phyloP scores from a whole-genome alignment of 2,113 vertebrate species.

The Myotis brandtii region DNA sequence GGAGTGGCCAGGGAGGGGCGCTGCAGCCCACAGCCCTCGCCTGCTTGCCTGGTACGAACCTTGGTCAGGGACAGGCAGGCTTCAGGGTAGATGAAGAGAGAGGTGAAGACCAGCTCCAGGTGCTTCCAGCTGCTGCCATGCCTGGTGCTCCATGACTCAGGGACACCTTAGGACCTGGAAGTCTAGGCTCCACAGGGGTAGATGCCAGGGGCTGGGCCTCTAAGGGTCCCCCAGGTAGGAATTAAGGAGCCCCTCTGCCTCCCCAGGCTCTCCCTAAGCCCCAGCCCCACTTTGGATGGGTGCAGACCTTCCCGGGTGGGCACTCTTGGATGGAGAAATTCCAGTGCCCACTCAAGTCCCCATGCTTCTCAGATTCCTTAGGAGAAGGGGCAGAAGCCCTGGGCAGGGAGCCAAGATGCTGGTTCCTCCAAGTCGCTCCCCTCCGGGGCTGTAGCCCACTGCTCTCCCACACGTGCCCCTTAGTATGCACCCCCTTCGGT shows the following conservation, averaged over 20 bases:
- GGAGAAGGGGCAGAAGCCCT: not conserved
- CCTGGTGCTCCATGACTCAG: not conserved
- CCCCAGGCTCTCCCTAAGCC: not conserved
- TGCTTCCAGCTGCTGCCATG: accelerated
- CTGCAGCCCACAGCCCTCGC: not conserved
- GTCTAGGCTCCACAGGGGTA: not conserved
- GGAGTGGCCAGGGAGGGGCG: not conserved
- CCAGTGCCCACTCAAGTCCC: not conserved
- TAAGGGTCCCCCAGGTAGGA: not conserved
- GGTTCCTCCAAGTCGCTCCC: too few relatives aligned
- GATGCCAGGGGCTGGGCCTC: not conserved
- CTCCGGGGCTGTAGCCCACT: not conserved
- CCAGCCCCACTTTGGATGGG: not conserved
- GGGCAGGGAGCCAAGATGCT: not conserved
- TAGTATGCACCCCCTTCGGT: accelerated
- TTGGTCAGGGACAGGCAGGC: not conserved
- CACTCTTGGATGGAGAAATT: not conserved
- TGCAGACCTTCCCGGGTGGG: not conserved
- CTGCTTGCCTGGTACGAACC: not conserved
- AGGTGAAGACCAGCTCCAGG: not conserved
- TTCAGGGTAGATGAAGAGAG: accelerated
- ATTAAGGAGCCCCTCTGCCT: not conserved
- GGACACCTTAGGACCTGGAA: not conserved
- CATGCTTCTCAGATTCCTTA: not conserved
- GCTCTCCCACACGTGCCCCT: not conserved